Conservation (phyloP, 2,797 vertebrate genomes). For the Ispidina picta region DNA sequence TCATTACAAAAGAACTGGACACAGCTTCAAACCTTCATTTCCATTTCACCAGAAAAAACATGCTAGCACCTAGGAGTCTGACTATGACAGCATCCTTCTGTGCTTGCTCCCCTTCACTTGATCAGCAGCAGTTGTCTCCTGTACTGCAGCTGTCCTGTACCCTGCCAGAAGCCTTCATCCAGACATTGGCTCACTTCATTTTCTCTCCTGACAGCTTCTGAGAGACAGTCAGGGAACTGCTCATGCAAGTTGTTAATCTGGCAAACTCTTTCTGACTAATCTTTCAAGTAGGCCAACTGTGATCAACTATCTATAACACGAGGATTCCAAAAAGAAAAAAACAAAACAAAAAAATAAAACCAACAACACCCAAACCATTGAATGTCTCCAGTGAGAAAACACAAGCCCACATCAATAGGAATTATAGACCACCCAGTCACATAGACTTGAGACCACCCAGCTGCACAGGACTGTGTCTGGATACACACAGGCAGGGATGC, state of each 20-base stretch:
- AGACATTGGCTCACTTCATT: neutral
- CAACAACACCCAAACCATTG: neutral
- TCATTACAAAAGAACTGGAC: neutral
- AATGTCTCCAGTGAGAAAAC: neutral
- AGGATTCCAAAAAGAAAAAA: neutral
- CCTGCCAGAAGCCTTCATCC: neutral
- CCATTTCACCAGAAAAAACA: neutral
- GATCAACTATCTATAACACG: neutral
- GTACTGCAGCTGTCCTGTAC: rapidly evolving
- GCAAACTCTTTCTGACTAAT: neutral
- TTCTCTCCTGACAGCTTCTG: neutral
- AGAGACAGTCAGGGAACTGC: neutral
- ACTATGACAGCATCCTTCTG: neutral
- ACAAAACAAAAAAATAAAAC: neutral
- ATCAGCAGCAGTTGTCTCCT: rapidly evolving
- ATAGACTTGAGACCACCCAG: neutral
- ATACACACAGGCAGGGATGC: neutral
- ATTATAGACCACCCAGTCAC: neutral
- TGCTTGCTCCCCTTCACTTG: rapidly evolving
- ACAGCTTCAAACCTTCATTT: neutral
- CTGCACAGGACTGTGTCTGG: neutral
- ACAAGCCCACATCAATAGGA: neutral
- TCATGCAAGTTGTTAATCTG: neutral
- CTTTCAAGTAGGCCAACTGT: neutral
- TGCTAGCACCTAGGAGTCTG: neutral